phyloP scores from a whole-genome alignment of 2,888 invertebrate genomes.

The Leptinotarsa tumamoca region DNA sequence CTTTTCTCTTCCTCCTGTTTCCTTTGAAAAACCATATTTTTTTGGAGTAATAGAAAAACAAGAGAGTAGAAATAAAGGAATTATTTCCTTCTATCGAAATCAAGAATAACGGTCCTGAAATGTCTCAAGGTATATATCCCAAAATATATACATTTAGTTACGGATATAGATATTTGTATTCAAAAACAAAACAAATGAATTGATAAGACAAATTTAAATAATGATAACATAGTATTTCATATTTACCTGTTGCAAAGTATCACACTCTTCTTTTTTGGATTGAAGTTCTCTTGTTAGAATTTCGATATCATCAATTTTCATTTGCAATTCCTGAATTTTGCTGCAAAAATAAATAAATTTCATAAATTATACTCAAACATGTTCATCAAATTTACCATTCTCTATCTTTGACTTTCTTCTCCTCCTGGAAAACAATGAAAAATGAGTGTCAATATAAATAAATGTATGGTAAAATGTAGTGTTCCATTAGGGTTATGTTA shows the following conservation, averaged over 20 bases:
- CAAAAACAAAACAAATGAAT: too few relatives aligned
- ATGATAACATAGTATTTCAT: too few relatives aligned
- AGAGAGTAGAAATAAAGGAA: too few relatives aligned
- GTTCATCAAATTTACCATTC: slow-evolving; percentile 50
- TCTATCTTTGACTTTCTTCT: slow-evolving; percentile 46
- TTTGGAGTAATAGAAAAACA: too few relatives aligned
- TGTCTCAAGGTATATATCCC: too few relatives aligned
- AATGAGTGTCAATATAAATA: not conserved
- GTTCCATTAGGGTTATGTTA: not conserved
- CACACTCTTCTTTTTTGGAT: slow-evolving; percentile 53
- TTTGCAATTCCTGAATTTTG: slow-evolving; percentile 43
- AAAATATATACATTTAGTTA: too few relatives aligned
- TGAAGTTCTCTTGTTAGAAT: slow-evolving; percentile 47
- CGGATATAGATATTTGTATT: too few relatives aligned
- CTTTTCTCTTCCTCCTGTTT: too few relatives aligned
- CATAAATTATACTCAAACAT: not conserved
- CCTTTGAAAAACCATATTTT: too few relatives aligned
- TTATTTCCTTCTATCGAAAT: too few relatives aligned
- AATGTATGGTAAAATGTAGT: not conserved
- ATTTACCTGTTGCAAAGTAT: slow-evolving; percentile 55
- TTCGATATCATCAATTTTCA: slow-evolving; percentile 47
- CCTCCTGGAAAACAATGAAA: slow-evolving; percentile 39
- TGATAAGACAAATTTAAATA: too few relatives aligned
- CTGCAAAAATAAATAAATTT: slow-evolving; percentile 38
- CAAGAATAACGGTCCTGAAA: too few relatives aligned